Base-by-base conservation (phyloP, 1,140 invertebrate genomes). In the Drosophila equinoxialis region DNA sequence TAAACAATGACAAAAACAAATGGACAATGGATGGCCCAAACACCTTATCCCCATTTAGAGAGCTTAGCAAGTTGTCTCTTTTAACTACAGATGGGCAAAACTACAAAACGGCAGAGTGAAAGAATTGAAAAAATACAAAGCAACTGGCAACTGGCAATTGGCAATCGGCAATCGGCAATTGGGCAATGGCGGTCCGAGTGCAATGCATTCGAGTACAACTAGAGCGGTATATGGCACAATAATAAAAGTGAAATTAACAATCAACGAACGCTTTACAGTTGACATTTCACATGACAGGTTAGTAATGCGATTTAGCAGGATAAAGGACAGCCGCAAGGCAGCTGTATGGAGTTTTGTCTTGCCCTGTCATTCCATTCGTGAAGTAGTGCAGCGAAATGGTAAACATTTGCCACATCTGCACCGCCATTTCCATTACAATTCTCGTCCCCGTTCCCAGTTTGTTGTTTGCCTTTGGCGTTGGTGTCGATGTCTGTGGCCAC, bases 261-360 rank as follows among this genome's bases (percentile, higher is more conserved):
- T 91, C 90, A 91, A 70, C 86, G 81, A 83, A 89, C 90, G 90
- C 82, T 91, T 90, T 84, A 90, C 82, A 85, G 82, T 90, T 91
- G 86, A 91, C 90, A 91, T 90, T 90, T 87, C 90, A 90, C 90
- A 90, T 91, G 90, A 91, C 86, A 91, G 90, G 84, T 87, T 89
- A 77, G 90, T 90, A 91, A 91, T 90, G 87, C 86, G 90, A 91
- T 91, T 91, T 89, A 91, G 75, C 83, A 81, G 90, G 86, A 91
- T 91, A 89, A 89, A 89, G 90, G 90, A 91, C 81, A 85, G 75
- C 79, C 68, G 68, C 78, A 68, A 55, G 51, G 30, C 48, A 65
- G 33, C 42, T 41, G 63, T 35, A 65, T 48, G 39, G 60, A 45
- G n/a, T 63, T 55, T 71, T 45, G 39, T 51, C 20, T 54, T 26